Evolutionary conservation across 2,113 vertebrate genomes (phyloP).

Genomic region (western clawed frog (Xenopus tropicalis)): UCB_Xtro_10.0 CM004448.2:57783001-57783500

Average conservation of each 20-base stretch:
- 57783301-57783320: not conserved
- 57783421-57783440: not conserved
- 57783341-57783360: not conserved
- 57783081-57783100: not conserved
- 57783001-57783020: not conserved
- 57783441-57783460: not conserved
- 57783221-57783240: not conserved
- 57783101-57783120: not conserved
- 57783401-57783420: not conserved
- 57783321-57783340: not conserved
- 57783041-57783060: not conserved
- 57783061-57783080: not conserved
- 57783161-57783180: not conserved
- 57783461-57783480: not conserved
- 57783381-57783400: not conserved
- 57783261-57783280: not conserved
- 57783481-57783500: not conserved
- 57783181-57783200: not conserved
- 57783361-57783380: not conserved
- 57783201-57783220: not conserved
- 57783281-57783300: not conserved
- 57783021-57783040: not conserved
- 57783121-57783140: not conserved
- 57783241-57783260: constrained; percentile 1
- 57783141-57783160: constrained; percentile 2